phyloP scores from a whole-genome alignment of 2,888 invertebrate genomes.

The Reticulitermes lucifugus region DNA sequence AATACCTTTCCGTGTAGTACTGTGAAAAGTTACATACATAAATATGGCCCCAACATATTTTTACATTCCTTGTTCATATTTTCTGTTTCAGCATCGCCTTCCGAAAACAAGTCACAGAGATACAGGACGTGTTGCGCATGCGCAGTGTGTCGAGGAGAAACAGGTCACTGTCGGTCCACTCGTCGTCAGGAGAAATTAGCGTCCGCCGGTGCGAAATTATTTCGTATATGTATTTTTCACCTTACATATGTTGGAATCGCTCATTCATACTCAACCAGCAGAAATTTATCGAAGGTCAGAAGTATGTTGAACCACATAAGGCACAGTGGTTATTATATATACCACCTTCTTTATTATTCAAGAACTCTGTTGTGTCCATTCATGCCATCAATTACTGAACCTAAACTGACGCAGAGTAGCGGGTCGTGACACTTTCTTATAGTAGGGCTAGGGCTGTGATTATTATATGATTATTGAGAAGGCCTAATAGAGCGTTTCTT shows the following conservation, averaged over 20 bases:
- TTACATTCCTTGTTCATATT: background rate
- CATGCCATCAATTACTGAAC: no score
- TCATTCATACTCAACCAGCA: background rate
- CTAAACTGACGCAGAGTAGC: no score
- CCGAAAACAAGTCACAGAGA: background rate
- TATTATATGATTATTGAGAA: no score
- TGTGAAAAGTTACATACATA: no score
- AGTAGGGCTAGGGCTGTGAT: no score
- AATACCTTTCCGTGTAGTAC: no score
- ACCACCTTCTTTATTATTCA: no score
- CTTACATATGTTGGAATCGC: background rate
- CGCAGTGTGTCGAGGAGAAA: conserved; percentile 27
- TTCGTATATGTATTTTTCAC: background rate
- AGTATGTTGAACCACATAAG: background rate
- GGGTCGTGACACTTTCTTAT: no score
- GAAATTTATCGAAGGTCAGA: background rate
- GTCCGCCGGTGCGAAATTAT: background rate
- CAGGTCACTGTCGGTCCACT: background rate
- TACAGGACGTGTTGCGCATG: conserved; percentile 11
- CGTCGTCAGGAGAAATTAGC: background rate
- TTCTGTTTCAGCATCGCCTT: conserved; percentile 4
- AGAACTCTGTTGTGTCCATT: no score
- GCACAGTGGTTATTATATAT: no score
- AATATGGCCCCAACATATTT: background rate
- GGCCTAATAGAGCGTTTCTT: no score